These are phyloP conservation scores for Miltochrista miniata DNA, from an alignment of 2,888 invertebrate genomes.

Conservation along the genomic window DNA sequence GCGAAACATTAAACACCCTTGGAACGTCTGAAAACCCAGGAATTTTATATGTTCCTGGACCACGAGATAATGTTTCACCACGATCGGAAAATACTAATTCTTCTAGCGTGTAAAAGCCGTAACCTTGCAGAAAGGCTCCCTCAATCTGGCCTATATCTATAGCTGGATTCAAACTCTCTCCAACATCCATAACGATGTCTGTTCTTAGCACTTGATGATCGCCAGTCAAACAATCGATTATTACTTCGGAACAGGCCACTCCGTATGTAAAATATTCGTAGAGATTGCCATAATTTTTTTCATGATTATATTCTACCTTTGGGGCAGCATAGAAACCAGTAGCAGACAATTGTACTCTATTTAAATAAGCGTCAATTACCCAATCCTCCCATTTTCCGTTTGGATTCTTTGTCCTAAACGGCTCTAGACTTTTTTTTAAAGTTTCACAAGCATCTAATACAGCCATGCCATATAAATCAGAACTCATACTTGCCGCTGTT, in stretches of 20 bases:
- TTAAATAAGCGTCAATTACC: slow-evolving; percentile 87
- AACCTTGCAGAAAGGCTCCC: slow-evolving; percentile 94
- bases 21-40: slow-evolving; percentile 94
- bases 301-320: slow-evolving; percentile 85
- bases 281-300: slow-evolving; percentile 85
- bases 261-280: slow-evolving; percentile 93
- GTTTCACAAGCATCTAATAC: slow-evolving; percentile 88
- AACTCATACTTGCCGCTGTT: slow-evolving; percentile 90
- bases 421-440: slow-evolving; percentile 86
- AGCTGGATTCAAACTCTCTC: slow-evolving; percentile 94
- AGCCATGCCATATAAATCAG: slow-evolving; percentile 93
- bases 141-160: slow-evolving; percentile 96
- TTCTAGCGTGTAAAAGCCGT: slow-evolving; percentile 92
- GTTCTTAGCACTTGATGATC: slow-evolving; percentile 92
- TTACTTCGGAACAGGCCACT: slow-evolving; percentile 91
- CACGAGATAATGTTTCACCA: slow-evolving; percentile 88
- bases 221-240: slow-evolving; percentile 93
- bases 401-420: slow-evolving; percentile 86
- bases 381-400: slow-evolving; percentile 91
- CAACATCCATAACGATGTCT: slow-evolving; percentile 96
- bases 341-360: slow-evolving; percentile 87
- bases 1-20: slow-evolving; percentile 91
- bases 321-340: slow-evolving; percentile 90
- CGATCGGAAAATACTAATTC: slow-evolving; percentile 90
- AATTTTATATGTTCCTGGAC: slow-evolving; percentile 94